Evolutionary conservation across 2,888 invertebrate genomes (phyloP).

Genomic region (Eupithecia centaureata): DNA sequence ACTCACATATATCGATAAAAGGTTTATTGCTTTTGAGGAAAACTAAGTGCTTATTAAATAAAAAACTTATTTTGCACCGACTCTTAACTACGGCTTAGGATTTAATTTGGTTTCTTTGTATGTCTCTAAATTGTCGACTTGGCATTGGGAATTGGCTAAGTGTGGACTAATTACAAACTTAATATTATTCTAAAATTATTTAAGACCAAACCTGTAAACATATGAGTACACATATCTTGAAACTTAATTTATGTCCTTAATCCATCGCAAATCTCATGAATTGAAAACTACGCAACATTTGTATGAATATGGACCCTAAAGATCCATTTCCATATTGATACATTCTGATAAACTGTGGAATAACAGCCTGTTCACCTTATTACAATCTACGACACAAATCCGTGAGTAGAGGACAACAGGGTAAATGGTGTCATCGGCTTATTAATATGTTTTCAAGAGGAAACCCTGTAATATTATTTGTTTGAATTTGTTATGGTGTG

Average conservation of each 20-base stretch:
- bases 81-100: neutral
- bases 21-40: neutral
- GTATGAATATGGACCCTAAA: neutral
- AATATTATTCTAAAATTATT: too few relatives aligned
- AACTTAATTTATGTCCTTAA: neutral
- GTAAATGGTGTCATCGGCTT: neutral
- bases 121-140: neutral
- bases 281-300: neutral
- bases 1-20: neutral
- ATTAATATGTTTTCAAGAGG: too few relatives aligned
- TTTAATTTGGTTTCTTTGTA: neutral
- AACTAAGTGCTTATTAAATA: neutral
- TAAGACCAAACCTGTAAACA: too few relatives aligned
- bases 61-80: neutral
- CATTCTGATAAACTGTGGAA: constrained; percentile 1
- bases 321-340: neutral
- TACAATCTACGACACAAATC: constrained; percentile 3
- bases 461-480: too few relatives aligned
- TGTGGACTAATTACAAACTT: too few relatives aligned
- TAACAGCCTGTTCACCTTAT: constrained; percentile 22
- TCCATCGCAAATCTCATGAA: neutral
- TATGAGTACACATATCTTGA: neutral
- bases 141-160: too few relatives aligned
- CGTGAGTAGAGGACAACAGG: neutral
- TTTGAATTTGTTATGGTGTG: too few relatives aligned